phyloP scores from a whole-genome alignment of 1,140 invertebrate species.

The Tenebrio molitor region DNA sequence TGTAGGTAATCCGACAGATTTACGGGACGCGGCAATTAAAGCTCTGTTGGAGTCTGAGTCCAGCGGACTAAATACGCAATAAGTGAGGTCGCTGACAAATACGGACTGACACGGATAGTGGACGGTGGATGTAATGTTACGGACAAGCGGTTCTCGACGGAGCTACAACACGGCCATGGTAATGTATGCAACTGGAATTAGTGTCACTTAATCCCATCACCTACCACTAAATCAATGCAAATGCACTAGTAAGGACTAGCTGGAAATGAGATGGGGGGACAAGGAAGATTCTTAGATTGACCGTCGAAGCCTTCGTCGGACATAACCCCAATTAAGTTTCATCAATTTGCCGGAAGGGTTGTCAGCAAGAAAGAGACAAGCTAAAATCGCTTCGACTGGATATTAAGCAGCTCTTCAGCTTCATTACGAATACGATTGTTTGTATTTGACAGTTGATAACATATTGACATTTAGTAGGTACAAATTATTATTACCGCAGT shows the following conservation, averaged over 20 bases:
- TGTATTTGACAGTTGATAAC: too few species aligned
- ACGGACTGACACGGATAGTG: constrained; percentile 43
- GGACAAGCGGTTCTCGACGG: constrained; percentile 35
- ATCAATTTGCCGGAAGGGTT: constrained; percentile 36
- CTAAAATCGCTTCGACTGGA: neutral
- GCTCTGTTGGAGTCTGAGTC: constrained; percentile 48
- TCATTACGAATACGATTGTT: too few species aligned
- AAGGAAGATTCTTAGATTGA: constrained; percentile 38
- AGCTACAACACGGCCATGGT: constrained; percentile 37
- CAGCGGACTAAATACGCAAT: constrained; percentile 54
- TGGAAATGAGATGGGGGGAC: constrained; percentile 17
- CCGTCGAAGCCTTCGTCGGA: constrained; percentile 32
- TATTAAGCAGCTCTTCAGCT: neutral
- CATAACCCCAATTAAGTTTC: constrained; percentile 36
- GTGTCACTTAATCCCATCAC: constrained; percentile 46
- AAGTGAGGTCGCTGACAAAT: constrained; percentile 53
- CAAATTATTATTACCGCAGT: too few species aligned
- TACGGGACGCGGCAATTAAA: constrained; percentile 54
- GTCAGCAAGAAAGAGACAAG: constrained; percentile 21
- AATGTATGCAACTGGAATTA: constrained; percentile 54
- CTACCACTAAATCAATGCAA: constrained; percentile 51
- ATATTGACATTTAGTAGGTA: too few species aligned
- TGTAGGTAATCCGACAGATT: constrained; percentile 53
- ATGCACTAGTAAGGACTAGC: constrained; percentile 46
- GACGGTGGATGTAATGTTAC: constrained; percentile 42